Percentiles rank a stretch among this genome's conserved stretches.
Evolutionary conservation across 35 echinoderm and acorn worm genomes (phyloP).

Genomic region (Lytechinus pictus): DNA sequence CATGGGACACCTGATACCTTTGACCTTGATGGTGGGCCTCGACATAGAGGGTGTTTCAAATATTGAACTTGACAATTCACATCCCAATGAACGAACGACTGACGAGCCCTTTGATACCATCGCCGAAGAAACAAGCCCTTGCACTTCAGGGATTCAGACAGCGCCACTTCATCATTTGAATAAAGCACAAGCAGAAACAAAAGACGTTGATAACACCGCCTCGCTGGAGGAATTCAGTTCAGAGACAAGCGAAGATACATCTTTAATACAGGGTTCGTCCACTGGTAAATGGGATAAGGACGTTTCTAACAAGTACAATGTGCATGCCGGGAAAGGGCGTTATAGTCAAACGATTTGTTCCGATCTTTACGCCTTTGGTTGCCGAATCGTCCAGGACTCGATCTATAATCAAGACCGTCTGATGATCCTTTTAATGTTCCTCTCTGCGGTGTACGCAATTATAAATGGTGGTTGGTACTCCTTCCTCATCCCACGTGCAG

Average conservation of each 20-base stretch:
- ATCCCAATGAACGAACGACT: neutral
- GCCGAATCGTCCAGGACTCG: neutral
- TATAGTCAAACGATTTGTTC: neutral
- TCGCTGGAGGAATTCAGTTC: neutral
- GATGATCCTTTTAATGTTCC: neutral
- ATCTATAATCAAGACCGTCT: neutral
- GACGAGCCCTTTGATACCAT: neutral
- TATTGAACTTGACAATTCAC: neutral
- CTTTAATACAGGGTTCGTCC: neutral
- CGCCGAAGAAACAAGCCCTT: neutral
- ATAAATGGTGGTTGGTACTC: neutral
- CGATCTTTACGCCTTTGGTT: neutral
- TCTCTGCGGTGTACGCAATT: neutral
- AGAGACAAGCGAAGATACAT: neutral
- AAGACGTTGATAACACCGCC: neutral
- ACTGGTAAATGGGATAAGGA: neutral
- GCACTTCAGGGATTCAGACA: neutral
- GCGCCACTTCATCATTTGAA: neutral
- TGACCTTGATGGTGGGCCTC: neutral
- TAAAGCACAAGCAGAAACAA: neutral
- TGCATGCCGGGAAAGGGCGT: neutral
- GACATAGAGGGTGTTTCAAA: neutral
- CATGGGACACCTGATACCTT: neutral
- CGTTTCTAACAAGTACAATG: neutral
- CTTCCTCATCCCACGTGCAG: neutral